phyloP scores from a whole-genome alignment of 2,888 invertebrate genomes.

The Taphrorychus bicolor region DNA sequence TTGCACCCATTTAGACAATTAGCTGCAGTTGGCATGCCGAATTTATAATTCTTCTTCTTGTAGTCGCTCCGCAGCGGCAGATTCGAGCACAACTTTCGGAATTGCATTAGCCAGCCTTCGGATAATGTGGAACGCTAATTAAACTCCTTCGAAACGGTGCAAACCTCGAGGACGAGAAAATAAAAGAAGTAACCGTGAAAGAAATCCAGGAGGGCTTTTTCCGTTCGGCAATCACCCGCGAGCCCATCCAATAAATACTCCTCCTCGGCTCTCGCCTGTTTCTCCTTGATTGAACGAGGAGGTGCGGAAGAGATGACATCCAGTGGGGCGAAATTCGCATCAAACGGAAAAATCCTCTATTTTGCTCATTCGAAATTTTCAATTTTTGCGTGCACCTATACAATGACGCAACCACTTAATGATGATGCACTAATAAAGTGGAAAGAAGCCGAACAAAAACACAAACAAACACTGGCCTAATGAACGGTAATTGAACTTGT shows the following conservation, averaged over 20 bases:
- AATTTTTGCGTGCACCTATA: too few relatives aligned
- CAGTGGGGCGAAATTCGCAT: constrained; percentile 8
- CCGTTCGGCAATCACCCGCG: constrained; percentile 31
- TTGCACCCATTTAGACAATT: constrained; percentile 34
- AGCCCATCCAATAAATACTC: constrained; percentile 33
- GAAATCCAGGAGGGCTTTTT: constrained; percentile 18
- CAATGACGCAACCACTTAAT: background rate
- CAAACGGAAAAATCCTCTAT: background rate
- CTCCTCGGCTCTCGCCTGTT: constrained; percentile 26
- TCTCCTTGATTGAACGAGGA: constrained; percentile 35
- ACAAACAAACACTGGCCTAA: constrained; percentile 13
- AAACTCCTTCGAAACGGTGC: background rate
- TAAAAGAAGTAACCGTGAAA: constrained; percentile 13
- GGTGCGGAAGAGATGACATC: constrained; percentile 27
- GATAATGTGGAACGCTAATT: constrained; percentile 1
- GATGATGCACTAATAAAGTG: constrained; percentile 8
- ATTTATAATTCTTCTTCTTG: constrained; percentile 27
- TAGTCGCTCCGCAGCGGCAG: constrained; percentile 15
- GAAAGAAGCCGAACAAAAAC: constrained; percentile 15
- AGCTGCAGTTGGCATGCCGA: constrained; percentile 30
- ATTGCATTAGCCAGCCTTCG: constrained; percentile 8
- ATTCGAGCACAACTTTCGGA: constrained; percentile 11
- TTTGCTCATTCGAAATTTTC: too few relatives aligned
- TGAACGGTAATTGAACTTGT: constrained; percentile 17
- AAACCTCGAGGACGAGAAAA: background rate